Evolutionary conservation across 1,140 invertebrate species (phyloP), one percentile per base, ranked within the genome.

Genomic region (Ladona fulva): DNA sequence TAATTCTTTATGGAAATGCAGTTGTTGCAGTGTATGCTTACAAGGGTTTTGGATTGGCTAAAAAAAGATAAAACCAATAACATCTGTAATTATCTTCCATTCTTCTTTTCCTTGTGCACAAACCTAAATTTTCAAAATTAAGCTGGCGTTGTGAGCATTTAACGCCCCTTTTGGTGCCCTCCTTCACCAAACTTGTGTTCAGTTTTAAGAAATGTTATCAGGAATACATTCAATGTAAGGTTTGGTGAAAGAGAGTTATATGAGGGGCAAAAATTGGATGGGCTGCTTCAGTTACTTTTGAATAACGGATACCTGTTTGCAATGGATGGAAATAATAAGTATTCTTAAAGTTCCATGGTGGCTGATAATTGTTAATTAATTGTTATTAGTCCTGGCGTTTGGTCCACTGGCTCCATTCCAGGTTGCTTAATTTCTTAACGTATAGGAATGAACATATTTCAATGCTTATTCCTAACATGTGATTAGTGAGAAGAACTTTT

Each of bases 281-380:
- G 14, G 1, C 14, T 66, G 5, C 52, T 12, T 6, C n/a, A 3
- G 52, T 66, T 12, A 6, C n/a, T 66, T 3, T 3, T 66, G 3
- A 66, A 66, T 66, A 66, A 22, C 14, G 16, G n/a, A 22, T 66
- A 66, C 5, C 14, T 16, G 12, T 66, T 37, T 37, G 8, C 29
- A 12, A 66, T 66, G 14, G 52, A 66, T 19, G n/a, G 52, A 66
- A 66, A 22, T 66, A 12, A 66, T 66, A 66, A 66, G 12, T 66
- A 6, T 12, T 66, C 3, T 66, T 19, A 66, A 66, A 66, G 52
- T 66, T 66, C 52, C n/a, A 66, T 66, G 52, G 52, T 66, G 52
- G n/a, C 52, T 66, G 52, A 66, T 66, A 66, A 16, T 66, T 66
- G 52, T 66, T 66, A 66, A 52, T 52, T 52, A 52, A 66, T 66